Conservation (phyloP, 1,140 invertebrate genomes). For the Asbolus verrucosus region DNA sequence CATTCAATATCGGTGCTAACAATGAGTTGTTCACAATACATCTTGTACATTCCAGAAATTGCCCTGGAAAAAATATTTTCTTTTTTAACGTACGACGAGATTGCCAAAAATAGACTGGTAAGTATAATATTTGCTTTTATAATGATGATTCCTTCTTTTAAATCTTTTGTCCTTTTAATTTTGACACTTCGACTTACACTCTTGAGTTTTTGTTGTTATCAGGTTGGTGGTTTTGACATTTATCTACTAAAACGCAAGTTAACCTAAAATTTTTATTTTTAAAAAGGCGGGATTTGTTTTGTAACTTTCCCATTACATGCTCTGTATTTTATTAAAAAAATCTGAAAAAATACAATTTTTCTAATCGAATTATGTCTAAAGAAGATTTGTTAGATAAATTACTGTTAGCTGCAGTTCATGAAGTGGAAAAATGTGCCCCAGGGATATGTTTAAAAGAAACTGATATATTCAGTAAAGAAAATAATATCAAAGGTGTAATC, state of each 20-base stretch:
- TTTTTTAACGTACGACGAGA: slow-evolving; percentile 83
- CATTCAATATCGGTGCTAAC: no score
- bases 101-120: slow-evolving; percentile 83
- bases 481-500: slow-evolving; percentile 18
- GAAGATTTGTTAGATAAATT: slow-evolving; percentile 49
- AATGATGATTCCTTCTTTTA: not conserved
- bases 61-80: slow-evolving; percentile 84
- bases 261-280: no score
- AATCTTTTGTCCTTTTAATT: not conserved
- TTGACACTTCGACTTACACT: no score
- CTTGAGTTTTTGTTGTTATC: not conserved
- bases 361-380: slow-evolving; percentile 49
- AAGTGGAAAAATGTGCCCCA: slow-evolving; percentile 27
- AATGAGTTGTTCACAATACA: slow-evolving; percentile 61
- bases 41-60: slow-evolving; percentile 78
- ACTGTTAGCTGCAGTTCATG: slow-evolving; percentile 50
- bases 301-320: no score
- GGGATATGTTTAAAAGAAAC: slow-evolving; percentile 49
- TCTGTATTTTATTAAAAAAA: no score
- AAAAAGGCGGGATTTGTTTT: slow-evolving; percentile 41
- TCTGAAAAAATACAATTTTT: no score
- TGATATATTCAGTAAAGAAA: slow-evolving; percentile 52
- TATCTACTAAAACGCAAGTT: no score
- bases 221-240: not conserved
- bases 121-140: slow-evolving; percentile 62